Conservation (phyloP, 2,888 invertebrate species). For the Oxyteleia sp. region DNA sequence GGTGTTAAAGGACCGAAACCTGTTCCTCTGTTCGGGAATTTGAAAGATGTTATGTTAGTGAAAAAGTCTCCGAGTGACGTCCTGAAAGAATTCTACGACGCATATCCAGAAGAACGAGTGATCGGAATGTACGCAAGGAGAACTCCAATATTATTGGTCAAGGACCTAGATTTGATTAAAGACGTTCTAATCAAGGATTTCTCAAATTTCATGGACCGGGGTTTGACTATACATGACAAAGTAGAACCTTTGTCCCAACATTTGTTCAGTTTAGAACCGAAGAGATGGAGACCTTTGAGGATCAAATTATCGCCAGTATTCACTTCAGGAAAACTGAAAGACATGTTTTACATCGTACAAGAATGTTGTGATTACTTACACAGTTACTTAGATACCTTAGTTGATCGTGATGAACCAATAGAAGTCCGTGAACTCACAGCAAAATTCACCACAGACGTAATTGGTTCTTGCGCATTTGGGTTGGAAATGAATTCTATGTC, state of each 20-base stretch:
- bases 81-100: conserved; percentile 50
- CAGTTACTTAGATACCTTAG: conserved; percentile 77
- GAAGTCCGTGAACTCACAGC: conserved; percentile 84
- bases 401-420: conserved; percentile 70
- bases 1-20: conserved; percentile 85
- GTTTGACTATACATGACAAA: conserved; percentile 53
- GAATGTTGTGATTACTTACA: conserved; percentile 84
- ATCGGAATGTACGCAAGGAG: conserved; percentile 76
- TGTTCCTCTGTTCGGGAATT: conserved; percentile 86
- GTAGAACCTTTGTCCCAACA: conserved; percentile 85
- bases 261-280: conserved; percentile 84
- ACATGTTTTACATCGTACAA: conserved; percentile 87
- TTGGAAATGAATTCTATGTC: conserved; percentile 84
- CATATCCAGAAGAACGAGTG: conserved; percentile 60
- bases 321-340: conserved; percentile 88
- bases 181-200: conserved; percentile 87
- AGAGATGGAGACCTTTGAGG: conserved; percentile 87
- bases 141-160: conserved; percentile 76
- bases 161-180: conserved; percentile 78
- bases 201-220: conserved; percentile 74
- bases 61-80: conserved; percentile 2
- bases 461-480: conserved; percentile 87
- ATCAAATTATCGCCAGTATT: conserved; percentile 87
- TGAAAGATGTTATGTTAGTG: conserved; percentile 83
- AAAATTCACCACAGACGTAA: conserved; percentile 87